phyloP scores from a whole-genome alignment of 2,113 vertebrate genomes.

The Cathartes aura region DNA sequence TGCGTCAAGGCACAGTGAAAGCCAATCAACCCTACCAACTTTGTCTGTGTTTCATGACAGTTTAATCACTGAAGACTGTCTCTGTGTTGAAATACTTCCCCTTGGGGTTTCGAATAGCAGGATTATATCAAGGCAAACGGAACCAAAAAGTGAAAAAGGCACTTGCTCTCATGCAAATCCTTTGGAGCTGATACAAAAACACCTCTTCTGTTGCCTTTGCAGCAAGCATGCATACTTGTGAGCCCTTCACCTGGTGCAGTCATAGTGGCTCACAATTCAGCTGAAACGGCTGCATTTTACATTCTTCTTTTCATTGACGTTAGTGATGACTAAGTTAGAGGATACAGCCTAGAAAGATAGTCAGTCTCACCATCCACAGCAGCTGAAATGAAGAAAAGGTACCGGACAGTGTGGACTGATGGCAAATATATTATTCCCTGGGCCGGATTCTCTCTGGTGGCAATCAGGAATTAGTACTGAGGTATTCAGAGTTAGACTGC shows the following conservation, averaged over 20 bases:
- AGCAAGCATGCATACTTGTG: neutral
- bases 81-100: conserved; percentile 23
- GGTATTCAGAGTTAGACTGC: neutral
- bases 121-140: neutral
- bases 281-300: neutral
- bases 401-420: neutral
- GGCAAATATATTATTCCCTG: neutral
- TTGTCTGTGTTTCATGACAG: neutral
- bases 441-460: neutral
- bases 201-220: neutral
- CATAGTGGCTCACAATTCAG: neutral
- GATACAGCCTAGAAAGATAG: neutral
- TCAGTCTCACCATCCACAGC: neutral
- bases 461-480: neutral
- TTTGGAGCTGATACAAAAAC: neutral
- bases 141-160: conserved; percentile 9
- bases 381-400: neutral
- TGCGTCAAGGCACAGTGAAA: conserved; percentile 8
- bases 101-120: neutral
- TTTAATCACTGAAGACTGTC: conserved; percentile 21
- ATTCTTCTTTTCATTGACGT: neutral
- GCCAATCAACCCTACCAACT: neutral
- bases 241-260: neutral
- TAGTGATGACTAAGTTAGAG: neutral
- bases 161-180: neutral